phyloP scores from a whole-genome alignment of 2,888 invertebrate species.

The Meiosimyza platycephala region DNA sequence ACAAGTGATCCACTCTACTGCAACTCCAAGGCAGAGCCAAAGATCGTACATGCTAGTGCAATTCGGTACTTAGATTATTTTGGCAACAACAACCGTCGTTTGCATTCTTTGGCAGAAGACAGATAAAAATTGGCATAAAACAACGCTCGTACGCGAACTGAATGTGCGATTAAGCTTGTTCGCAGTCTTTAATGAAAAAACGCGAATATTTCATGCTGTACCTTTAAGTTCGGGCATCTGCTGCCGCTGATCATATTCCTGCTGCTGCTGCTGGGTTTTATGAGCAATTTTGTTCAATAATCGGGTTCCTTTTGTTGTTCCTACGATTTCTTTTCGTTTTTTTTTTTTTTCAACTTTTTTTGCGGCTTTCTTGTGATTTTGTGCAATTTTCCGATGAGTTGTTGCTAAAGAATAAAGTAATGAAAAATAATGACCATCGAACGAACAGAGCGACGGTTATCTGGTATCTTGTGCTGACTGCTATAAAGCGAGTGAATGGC shows the following conservation, averaged over 20 bases:
- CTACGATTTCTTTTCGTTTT: not conserved
- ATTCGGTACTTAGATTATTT: constrained; percentile 17
- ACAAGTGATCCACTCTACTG: no score
- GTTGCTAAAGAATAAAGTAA: constrained; percentile 31
- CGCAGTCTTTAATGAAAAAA: constrained; percentile 23
- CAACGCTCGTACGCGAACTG: constrained; percentile 7
- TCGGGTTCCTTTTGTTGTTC: not conserved
- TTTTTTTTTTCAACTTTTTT: not conserved
- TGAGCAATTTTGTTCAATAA: constrained; percentile 21
- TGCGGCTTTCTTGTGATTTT: constrained; percentile 7
- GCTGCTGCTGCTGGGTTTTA: constrained; percentile 7
- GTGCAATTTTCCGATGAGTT: constrained; percentile 30
- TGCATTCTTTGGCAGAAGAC: constrained; percentile 16
- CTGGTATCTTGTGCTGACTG: not conserved
- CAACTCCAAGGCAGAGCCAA: no score
- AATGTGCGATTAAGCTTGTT: constrained; percentile 17
- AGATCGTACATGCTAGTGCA: not conserved
- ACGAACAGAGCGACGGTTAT: not conserved
- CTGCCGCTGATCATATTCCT: not conserved
- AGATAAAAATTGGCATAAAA: constrained; percentile 24
- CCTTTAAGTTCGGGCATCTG: constrained; percentile 14
- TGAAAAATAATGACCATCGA: constrained; percentile 35
- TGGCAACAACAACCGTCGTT: constrained; percentile 14
- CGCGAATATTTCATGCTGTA: not conserved
- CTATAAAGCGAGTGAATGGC: constrained; percentile 7